A percentile compares a stretch with the other conserved stretches of the same genome.
Conservation (phyloP, 2,888 invertebrate species). For the Hipparchia sbordonii region DNA sequence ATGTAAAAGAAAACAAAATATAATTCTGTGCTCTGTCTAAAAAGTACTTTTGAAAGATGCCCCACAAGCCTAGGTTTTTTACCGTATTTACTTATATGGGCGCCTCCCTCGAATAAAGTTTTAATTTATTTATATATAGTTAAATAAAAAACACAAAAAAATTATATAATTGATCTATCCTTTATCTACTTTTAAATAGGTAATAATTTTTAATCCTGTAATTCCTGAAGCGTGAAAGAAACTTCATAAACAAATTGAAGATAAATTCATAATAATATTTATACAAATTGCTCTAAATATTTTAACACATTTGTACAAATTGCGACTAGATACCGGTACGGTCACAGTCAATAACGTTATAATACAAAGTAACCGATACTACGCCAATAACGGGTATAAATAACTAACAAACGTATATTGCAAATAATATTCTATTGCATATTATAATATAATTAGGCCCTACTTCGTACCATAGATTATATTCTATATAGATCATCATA, state of each 20-base stretch:
- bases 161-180: too few species aligned
- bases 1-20: too few species aligned
- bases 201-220: background rate
- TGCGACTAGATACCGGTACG: conserved; percentile 46
- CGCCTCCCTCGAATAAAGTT: too few species aligned
- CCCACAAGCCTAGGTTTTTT: too few species aligned
- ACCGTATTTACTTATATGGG: too few species aligned
- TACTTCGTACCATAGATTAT: too few species aligned
- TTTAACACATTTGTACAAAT: conserved; percentile 57
- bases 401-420: background rate
- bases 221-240: conserved; percentile 48
- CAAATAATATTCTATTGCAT: background rate
- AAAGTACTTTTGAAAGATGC: too few species aligned
- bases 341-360: conserved; percentile 48
- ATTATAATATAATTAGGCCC: background rate
- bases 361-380: background rate
- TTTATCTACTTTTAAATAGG: too few species aligned
- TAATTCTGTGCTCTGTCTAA: too few species aligned
- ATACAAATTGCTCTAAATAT: conserved; percentile 44
- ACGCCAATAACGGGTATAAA: background rate
- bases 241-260: conserved; percentile 51
- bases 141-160: too few species aligned
- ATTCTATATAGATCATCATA: too few species aligned
- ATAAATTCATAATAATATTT: conserved; percentile 39
- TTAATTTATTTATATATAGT: too few species aligned